A percentile compares a stretch with the other conserved stretches of the same genome.
These are phyloP conservation scores for Sebastes flavidus DNA, from an alignment of 2,797 vertebrate genomes.

Conservation along the genomic window DNA sequence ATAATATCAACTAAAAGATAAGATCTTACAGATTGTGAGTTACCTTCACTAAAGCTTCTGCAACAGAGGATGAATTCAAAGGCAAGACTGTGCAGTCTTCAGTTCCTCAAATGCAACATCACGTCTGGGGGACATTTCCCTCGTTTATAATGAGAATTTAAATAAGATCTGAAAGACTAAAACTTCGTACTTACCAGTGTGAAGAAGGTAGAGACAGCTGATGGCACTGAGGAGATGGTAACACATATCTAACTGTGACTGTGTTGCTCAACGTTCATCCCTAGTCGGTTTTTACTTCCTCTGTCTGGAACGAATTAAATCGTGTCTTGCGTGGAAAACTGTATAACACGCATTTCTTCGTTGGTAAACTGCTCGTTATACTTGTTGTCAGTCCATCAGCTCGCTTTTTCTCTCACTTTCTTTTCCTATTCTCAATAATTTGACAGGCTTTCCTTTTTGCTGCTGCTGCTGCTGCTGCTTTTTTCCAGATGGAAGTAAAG, in stretches of 20 bases:
- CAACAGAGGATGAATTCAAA: neutral
- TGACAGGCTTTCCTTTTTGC: neutral
- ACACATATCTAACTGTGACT: conserved; percentile 40
- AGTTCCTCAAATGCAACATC: neutral
- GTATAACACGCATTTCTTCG: neutral
- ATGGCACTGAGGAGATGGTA: conserved; percentile 29
- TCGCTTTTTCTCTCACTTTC: conserved; percentile 26
- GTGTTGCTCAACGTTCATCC: neutral
- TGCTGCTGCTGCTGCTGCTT: neutral
- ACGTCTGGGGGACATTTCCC: neutral
- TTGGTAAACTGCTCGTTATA: neutral
- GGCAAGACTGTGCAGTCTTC: neutral
- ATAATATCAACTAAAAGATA: neutral
- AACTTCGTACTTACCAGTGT: conserved; percentile 44
- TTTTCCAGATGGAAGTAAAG: conserved; percentile 14
- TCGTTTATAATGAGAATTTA: neutral
- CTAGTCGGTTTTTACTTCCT: neutral
- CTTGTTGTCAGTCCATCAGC: neutral
- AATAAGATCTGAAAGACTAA: neutral
- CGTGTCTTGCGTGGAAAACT: neutral
- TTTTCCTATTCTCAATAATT: conserved; percentile 1
- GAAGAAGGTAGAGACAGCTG: conserved; percentile 35
- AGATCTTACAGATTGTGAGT: neutral
- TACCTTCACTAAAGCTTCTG: neutral
- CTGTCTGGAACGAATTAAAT: neutral